These are phyloP conservation scores for Meteorus colon DNA, from an alignment of 2,888 invertebrate species.

Conservation along the genomic window DNA sequence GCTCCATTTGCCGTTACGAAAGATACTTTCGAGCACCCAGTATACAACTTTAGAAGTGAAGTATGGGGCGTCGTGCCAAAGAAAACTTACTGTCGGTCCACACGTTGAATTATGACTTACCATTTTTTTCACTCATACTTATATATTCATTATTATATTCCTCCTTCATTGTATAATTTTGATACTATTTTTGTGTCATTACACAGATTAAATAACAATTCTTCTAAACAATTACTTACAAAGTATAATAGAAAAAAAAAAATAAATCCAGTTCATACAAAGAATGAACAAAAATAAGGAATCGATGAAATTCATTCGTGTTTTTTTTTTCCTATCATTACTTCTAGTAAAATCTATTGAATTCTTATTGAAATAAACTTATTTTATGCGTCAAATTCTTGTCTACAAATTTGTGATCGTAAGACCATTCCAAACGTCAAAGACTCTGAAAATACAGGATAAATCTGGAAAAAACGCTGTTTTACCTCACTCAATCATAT, in stretches of 20 bases:
- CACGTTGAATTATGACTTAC: background rate
- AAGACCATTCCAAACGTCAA: background rate
- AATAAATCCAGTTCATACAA: background rate
- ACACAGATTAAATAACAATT: no score
- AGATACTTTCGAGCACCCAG: conserved; percentile 64
- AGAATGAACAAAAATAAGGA: background rate
- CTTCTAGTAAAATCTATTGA: background rate
- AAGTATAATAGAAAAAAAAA: background rate
- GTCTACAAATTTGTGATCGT: background rate
- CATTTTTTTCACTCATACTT: background rate
- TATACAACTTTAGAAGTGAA: conserved; percentile 15
- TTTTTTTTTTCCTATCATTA: background rate
- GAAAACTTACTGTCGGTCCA: background rate
- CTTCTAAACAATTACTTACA: no score
- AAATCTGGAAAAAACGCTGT: background rate
- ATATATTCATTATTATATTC: background rate
- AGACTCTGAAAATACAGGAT: background rate
- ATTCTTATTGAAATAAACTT: background rate
- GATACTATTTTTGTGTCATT: background rate
- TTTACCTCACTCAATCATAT: background rate
- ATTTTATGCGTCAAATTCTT: background rate
- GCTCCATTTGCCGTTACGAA: conserved; percentile 64
- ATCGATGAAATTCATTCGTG: background rate
- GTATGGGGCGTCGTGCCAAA: background rate
- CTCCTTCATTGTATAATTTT: background rate